Percentiles rank a stretch among this genome's conserved stretches.
Evolutionary conservation across 2,888 invertebrate species (phyloP).

Genomic region (Doris montereyensis): DNA sequence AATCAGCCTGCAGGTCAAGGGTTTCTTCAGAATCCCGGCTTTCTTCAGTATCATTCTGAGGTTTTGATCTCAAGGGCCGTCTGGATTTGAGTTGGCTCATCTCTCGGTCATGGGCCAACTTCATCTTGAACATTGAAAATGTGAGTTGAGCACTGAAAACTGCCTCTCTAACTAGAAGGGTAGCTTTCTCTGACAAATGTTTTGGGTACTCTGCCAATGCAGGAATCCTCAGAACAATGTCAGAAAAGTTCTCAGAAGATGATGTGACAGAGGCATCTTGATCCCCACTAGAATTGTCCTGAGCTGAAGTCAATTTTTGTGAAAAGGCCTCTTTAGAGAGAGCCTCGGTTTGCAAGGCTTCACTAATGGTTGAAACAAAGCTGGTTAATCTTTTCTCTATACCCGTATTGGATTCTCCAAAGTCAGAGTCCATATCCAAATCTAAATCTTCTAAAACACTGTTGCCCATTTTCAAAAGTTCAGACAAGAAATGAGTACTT

Average conservation of each 20-base stretch:
- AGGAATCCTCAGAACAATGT: constrained; percentile 48
- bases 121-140: constrained; percentile 62
- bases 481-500: constrained; percentile 40
- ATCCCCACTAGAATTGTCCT: neutral
- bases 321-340: constrained; percentile 40
- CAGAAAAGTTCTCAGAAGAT: neutral
- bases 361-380: constrained; percentile 45
- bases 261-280: neutral
- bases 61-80: constrained; percentile 53
- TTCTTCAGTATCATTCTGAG: constrained; percentile 52
- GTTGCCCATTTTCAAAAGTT: constrained; percentile 45
- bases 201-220: constrained; percentile 52
- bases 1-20: constrained; percentile 37
- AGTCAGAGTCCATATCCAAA: constrained; percentile 37
- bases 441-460: constrained; percentile 39
- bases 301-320: constrained; percentile 17
- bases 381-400: constrained; percentile 43
- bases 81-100: constrained; percentile 56
- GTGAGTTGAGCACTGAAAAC: constrained; percentile 80
- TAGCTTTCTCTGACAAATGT: constrained; percentile 66
- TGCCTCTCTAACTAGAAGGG: constrained; percentile 82
- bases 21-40: constrained; percentile 53
- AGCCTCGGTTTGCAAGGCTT: constrained; percentile 38
- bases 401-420: constrained; percentile 25
- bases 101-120: constrained; percentile 58